Evolutionary conservation across 2,113 vertebrate genomes (phyloP).

Genomic region (Crotalus viridis): DNA sequence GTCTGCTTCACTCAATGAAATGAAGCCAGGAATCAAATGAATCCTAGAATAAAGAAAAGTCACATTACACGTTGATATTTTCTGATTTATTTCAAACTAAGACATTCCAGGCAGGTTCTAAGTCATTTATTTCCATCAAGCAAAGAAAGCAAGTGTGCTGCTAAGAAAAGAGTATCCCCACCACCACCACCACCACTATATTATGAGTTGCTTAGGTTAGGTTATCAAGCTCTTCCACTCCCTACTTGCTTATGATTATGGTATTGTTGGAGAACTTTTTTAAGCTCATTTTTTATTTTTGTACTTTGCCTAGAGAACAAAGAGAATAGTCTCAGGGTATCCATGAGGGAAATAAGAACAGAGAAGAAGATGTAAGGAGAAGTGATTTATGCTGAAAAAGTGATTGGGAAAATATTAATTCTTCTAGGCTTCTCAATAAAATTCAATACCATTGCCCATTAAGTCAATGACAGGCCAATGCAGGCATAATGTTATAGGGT

Average conservation of each 20-base stretch:
- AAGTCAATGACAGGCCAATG: neutral
- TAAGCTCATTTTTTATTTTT: neutral
- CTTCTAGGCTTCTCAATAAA: neutral
- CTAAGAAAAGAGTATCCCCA: neutral
- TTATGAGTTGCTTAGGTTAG: neutral
- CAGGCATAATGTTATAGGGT: neutral
- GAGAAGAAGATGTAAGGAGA: neutral
- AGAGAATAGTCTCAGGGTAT: neutral
- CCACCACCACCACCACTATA: neutral
- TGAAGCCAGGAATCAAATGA: constrained; percentile 80
- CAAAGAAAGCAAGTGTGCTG: neutral
- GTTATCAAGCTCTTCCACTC: neutral
- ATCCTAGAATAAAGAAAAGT: constrained; percentile 67
- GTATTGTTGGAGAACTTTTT: neutral
- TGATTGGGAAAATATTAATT: neutral
- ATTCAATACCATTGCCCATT: neutral
- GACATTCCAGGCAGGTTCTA: neutral
- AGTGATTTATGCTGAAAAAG: neutral
- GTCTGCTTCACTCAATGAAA: constrained; percentile 82
- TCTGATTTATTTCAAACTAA: neutral
- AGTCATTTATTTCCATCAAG: neutral
- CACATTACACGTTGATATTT: neutral
- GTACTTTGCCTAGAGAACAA: neutral
- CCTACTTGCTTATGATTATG: neutral
- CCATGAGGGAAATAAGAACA: neutral